These are phyloP conservation scores for Stenolophus ochropezus DNA, from an alignment of 2,888 invertebrate species.

Conservation along the genomic window DNA sequence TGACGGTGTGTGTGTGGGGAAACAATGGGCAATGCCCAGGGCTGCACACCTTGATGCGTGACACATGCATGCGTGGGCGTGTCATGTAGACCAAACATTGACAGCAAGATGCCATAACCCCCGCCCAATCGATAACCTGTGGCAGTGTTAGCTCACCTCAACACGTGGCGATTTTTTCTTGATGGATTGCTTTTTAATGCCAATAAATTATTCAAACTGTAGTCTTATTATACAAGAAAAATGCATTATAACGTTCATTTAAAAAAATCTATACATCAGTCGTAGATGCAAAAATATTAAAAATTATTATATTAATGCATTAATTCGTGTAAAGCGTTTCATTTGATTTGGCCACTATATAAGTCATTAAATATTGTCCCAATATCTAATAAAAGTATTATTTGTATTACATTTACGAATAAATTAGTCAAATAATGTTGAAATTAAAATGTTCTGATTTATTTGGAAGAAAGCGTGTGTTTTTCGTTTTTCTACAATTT, in stretches of 20 bases:
- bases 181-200: neutral
- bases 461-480: too few species aligned
- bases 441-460: too few species aligned
- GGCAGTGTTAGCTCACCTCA: neutral
- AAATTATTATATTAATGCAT: too few species aligned
- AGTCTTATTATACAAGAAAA: neutral
- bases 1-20: neutral
- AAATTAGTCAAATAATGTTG: too few species aligned
- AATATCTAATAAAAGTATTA: too few species aligned
- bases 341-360: too few species aligned
- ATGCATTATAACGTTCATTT: neutral
- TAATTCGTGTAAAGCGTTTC: too few species aligned
- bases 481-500: too few species aligned
- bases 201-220: neutral
- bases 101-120: conserved; percentile 43
- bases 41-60: neutral
- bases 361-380: too few species aligned
- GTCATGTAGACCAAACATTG: conserved; percentile 52
- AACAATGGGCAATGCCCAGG: neutral
- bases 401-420: too few species aligned
- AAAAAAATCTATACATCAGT: too few species aligned
- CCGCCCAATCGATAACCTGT: conserved; percentile 24
- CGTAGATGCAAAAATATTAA: too few species aligned
- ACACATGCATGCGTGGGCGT: conserved; percentile 9
- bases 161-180: conserved; percentile 7